Evolutionary conservation across 1,140 invertebrate species (phyloP), one percentile per base, ranked within the genome.

Genomic region (Pseudobourletiella spinata): DNA sequence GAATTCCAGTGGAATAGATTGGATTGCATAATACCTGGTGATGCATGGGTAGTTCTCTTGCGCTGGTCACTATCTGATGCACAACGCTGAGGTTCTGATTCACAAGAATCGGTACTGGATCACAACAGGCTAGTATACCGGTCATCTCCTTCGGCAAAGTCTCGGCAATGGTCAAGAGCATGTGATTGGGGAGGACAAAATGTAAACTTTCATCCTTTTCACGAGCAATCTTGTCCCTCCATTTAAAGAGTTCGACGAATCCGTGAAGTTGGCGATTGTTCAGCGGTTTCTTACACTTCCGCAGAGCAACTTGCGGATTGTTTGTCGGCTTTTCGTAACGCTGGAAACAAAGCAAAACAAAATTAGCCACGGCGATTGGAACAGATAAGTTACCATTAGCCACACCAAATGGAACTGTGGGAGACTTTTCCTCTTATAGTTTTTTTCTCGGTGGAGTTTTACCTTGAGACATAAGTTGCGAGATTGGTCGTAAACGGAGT

Each of bases 101-200:
- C 1, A 95, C 86, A 26, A 96, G 77, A 0, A 90, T 86, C 16
- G 95, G 94, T 62, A 95, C 86, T 0, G 94, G 93, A 73, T 89
- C 91, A 74, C 95, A 98, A 71, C 91, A 94, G 0, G 93, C 91
- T 24, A 93, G 72, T 58, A 99, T 87, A 3, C 94, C 94, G 73
- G 95, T 89, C 78, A 89, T 84, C 77, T 98, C 95, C 46, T 90
- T 80, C 0, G 96, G 96, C 46, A 98, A 74, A n/a, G 82, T 81
- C 73, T 96, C 89, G 3, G 89, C 84, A 55, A 98, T 91, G 70
- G 91, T 83, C 24, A 98, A 73, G 73, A 99, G 71, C 91, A 96
- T 96, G 73, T 98, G 91, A 76, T 95, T 95, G 0, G 95, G 94
- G 59, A 99, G 75, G 29, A 98, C 86, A 74, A 92, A 98, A 20